These are phyloP conservation scores for Nebria ingens DNA, from an alignment of 1,140 invertebrate genomes.

Conservation along the genomic window DNA sequence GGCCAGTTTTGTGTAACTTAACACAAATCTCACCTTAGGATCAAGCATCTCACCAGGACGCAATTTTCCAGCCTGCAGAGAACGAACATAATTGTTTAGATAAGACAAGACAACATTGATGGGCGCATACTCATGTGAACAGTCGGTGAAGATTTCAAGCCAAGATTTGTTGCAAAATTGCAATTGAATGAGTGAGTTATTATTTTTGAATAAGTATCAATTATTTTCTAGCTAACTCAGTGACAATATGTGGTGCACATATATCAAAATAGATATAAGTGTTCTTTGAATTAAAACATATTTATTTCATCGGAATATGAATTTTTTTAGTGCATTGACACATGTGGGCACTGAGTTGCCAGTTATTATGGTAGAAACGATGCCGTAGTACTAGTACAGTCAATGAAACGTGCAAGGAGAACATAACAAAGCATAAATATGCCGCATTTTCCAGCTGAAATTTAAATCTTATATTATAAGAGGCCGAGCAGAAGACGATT, in stretches of 20 bases:
- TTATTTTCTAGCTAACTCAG: no score
- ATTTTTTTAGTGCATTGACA: no score
- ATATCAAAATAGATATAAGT: no score
- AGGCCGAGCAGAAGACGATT: not conserved
- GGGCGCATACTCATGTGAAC: not conserved
- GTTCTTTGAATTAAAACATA: no score
- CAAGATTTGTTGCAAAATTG: no score
- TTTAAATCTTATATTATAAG: not conserved
- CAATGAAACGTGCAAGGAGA: not conserved
- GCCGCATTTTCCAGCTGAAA: not conserved
- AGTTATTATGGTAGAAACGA: no score
- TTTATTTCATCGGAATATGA: no score
- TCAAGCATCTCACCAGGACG: slow-evolving; percentile 69
- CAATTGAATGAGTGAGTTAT: no score
- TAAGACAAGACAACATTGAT: not conserved
- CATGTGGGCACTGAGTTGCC: no score
- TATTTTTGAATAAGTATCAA: no score
- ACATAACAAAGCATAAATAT: slow-evolving; percentile 1
- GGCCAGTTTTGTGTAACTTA: slow-evolving; percentile 50
- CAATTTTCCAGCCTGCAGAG: slow-evolving; percentile 45
- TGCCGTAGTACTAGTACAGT: not conserved
- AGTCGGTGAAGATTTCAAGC: not conserved
- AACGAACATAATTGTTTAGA: not conserved
- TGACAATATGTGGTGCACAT: no score
- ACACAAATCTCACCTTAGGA: slow-evolving; percentile 64